Conservation (phyloP, 1,140 invertebrate genomes). For the Littorina saxatilis region DNA sequence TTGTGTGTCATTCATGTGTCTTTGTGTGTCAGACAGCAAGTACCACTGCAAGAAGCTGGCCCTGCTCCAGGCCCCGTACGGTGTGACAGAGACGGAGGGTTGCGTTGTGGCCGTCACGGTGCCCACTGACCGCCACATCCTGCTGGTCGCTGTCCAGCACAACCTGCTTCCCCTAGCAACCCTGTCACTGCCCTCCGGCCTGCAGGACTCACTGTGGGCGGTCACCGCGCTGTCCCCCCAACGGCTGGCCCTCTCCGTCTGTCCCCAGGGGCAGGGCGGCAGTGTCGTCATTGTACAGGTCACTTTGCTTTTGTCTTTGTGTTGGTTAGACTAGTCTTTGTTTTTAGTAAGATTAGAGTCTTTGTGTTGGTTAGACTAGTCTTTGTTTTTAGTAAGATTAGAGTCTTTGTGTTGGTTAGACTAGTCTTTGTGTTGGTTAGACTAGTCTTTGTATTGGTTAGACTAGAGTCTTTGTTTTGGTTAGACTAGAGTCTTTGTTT, state of each 20-base stretch:
- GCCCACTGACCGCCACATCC: slow-evolving; percentile 21
- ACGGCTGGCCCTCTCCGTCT: background rate
- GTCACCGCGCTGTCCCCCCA: background rate
- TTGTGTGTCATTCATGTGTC: too few species aligned
- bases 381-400: too few species aligned
- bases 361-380: too few species aligned
- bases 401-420: too few species aligned
- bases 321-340: too few species aligned
- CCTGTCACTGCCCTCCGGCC: background rate
- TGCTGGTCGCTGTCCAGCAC: background rate
- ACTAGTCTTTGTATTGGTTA: too few species aligned
- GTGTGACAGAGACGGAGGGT: background rate
- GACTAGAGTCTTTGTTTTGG: too few species aligned
- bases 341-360: too few species aligned
- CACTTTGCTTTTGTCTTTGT: too few species aligned
- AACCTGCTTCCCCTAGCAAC: background rate
- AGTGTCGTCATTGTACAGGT: background rate
- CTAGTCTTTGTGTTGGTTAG: too few species aligned
- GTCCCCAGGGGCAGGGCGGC: background rate
- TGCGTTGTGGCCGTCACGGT: slow-evolving; percentile 25
- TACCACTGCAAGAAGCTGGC: background rate
- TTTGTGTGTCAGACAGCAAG: background rate
- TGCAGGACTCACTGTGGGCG: background rate
- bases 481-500: too few species aligned
- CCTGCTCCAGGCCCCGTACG: background rate